phyloP scores from a whole-genome alignment of 1,140 invertebrate species.

The Zaprionus lachaisei region DNA sequence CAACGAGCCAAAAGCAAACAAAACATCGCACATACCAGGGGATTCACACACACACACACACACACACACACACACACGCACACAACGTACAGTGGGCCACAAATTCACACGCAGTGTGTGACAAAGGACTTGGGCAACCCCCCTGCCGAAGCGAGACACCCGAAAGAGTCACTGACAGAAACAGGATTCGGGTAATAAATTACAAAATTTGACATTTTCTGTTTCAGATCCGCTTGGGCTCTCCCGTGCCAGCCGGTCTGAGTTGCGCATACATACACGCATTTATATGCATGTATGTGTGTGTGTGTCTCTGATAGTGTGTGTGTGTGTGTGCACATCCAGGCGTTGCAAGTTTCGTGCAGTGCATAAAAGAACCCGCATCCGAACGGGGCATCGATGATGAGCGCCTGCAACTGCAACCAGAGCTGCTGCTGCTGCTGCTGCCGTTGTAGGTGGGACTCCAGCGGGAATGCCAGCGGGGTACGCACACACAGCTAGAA shows the following conservation, averaged over 20 bases:
- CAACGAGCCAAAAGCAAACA: constrained; percentile 72
- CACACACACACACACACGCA: constrained; percentile 28
- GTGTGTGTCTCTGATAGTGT: neutral
- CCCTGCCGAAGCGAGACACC: constrained; percentile 62
- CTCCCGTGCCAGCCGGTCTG: constrained; percentile 40
- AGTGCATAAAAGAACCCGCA: constrained; percentile 32
- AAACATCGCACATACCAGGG: constrained; percentile 58
- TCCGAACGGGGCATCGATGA: constrained; percentile 38
- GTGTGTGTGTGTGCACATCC: neutral
- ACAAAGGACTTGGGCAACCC: constrained; percentile 67
- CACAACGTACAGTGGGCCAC: constrained; percentile 49
- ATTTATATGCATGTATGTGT: constrained; percentile 9
- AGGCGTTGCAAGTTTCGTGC: constrained; percentile 32
- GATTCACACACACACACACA: constrained; percentile 53
- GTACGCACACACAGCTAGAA: constrained; percentile 8
- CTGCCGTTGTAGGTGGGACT: constrained; percentile 1
- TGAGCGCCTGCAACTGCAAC: constrained; percentile 54
- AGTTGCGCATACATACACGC: neutral
- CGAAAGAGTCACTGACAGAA: constrained; percentile 83
- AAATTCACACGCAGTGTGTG: constrained; percentile 82
- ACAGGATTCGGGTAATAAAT: constrained; percentile 84
- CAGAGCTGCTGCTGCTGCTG: no score
- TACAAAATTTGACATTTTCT: constrained; percentile 84
- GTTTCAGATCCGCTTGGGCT: constrained; percentile 83
- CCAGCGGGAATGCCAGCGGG: constrained; percentile 20